phyloP scores from a whole-genome alignment of 2,113 vertebrate species.

The Riparia riparia region DNA sequence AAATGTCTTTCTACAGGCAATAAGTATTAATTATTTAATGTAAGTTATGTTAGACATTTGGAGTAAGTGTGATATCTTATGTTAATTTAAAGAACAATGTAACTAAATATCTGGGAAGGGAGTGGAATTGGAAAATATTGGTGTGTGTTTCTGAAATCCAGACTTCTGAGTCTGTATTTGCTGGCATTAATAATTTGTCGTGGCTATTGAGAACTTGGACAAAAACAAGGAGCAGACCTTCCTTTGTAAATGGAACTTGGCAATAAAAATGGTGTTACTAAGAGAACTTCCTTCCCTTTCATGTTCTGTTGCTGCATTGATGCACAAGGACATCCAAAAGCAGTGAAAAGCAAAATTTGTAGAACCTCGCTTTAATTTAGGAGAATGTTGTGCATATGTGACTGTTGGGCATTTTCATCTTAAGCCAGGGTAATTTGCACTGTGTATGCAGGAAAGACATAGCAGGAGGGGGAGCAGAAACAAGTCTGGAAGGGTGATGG shows the following conservation, averaged over 20 bases:
- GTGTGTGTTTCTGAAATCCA: background rate
- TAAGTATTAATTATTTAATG: constrained; percentile 43
- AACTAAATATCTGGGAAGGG: background rate
- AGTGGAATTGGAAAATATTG: background rate
- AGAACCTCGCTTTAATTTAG: background rate
- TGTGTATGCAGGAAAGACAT: background rate
- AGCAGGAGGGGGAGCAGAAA: background rate
- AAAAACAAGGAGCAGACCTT: constrained; percentile 55
- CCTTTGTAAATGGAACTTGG: constrained; percentile 71
- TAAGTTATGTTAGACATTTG: constrained; percentile 19
- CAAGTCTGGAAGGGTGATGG: background rate
- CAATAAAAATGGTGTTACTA: constrained; percentile 73
- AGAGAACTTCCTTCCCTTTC: constrained; percentile 29
- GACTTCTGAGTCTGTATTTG: constrained; percentile 18
- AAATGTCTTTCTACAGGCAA: constrained; percentile 47
- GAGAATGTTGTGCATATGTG: background rate
- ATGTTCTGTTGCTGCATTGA: background rate
- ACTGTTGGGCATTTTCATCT: background rate
- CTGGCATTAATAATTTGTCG: background rate
- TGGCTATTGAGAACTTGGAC: constrained; percentile 14
- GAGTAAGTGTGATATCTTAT: background rate
- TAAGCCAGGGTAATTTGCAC: background rate
- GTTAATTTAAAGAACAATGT: constrained; percentile 48
- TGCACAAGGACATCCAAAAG: background rate
- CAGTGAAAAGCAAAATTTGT: background rate